Conservation (phyloP, 2,113 vertebrate species). For the Lepus europaeus region DNA sequence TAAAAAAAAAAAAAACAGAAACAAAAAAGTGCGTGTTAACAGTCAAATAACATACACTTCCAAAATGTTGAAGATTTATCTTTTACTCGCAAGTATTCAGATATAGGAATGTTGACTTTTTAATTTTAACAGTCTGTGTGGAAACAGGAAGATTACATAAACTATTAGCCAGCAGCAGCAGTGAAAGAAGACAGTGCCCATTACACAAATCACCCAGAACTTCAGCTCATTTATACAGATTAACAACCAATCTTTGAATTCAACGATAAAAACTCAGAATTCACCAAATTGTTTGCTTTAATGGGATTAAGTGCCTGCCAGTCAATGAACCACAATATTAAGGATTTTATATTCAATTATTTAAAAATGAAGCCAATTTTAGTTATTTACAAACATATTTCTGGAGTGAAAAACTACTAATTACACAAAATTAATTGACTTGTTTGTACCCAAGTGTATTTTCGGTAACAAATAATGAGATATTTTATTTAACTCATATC, state of each 20-base stretch:
- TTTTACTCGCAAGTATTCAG: background rate
- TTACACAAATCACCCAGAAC: background rate
- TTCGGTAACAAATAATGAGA: constrained; percentile 1
- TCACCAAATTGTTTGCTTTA: background rate
- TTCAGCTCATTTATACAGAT: background rate
- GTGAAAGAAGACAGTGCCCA: background rate
- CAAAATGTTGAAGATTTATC: background rate
- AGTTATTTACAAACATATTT: background rate
- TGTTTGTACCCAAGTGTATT: background rate
- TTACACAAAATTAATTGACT: background rate
- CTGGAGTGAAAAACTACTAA: background rate
- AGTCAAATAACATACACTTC: background rate
- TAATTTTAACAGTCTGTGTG: background rate
- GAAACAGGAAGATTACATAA: background rate
- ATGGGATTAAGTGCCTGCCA: background rate
- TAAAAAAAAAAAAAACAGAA: too few relatives aligned
- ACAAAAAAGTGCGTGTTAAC: too few relatives aligned
- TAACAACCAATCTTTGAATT: background rate
- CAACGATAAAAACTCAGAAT: background rate
- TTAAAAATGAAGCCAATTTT: background rate
- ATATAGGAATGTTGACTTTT: constrained; percentile 1
- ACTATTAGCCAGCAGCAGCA: background rate
- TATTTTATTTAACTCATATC: background rate
- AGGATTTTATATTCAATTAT: background rate
- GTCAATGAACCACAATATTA: background rate